phyloP scores from a whole-genome alignment of 2,113 vertebrate species.

The Hystrix cristata region DNA sequence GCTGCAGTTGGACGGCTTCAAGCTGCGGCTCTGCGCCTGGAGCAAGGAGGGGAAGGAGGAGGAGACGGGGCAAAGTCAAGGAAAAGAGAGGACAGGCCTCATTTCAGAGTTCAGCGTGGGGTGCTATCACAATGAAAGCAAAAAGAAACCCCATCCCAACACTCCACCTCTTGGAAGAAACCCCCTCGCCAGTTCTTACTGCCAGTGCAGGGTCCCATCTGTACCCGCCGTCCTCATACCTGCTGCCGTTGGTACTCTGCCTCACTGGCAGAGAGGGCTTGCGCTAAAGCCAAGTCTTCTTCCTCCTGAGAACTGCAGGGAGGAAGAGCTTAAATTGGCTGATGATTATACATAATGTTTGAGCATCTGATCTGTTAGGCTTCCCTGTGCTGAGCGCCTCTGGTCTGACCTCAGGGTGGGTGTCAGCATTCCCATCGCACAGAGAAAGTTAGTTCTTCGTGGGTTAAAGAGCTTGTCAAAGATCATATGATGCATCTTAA shows the following conservation, averaged over 20 bases:
- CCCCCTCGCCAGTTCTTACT: background rate
- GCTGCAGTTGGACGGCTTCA: constrained; percentile 89
- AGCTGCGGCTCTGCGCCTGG: constrained; percentile 83
- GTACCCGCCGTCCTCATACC: constrained; percentile 62
- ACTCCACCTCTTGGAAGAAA: background rate
- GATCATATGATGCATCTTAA: background rate
- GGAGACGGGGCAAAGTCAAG: background rate
- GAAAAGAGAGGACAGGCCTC: constrained; percentile 27
- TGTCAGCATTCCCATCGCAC: background rate
- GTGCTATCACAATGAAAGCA: constrained; percentile 22
- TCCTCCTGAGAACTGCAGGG: constrained; percentile 94
- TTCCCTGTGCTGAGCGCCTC: background rate
- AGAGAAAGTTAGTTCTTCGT: background rate
- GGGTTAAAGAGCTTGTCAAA: constrained; percentile 42
- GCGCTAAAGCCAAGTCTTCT: constrained; percentile 97
- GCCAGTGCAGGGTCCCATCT: background rate
- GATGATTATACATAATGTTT: background rate
- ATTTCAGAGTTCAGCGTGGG: background rate
- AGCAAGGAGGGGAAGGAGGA: constrained; percentile 66
- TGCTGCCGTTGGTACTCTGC: constrained; percentile 95
- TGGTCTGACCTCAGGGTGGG: background rate
- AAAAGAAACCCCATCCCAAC: background rate
- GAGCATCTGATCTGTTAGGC: background rate
- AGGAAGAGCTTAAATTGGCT: constrained; percentile 39
- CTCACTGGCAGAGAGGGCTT: constrained; percentile 96